A percentile compares a stretch with the other conserved stretches of the same genome.
Conservation (phyloP, 2,113 vertebrate species). For the Lepus americanus region DNA sequence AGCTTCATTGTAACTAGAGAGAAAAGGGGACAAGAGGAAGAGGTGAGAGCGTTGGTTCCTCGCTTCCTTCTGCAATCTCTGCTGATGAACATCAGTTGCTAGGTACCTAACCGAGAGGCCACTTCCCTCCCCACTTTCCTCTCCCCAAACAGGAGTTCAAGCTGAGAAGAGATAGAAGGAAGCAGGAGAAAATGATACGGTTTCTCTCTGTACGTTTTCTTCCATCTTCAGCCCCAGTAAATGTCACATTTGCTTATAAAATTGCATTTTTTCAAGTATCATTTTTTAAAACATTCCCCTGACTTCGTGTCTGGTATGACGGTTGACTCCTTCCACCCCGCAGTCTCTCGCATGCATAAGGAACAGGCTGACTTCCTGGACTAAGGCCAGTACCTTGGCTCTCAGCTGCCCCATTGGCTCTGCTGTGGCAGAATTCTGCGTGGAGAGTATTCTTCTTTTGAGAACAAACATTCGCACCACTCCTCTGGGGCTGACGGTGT, state of each 20-base stretch:
- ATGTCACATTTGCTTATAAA: conserved; percentile 75
- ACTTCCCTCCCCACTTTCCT: not conserved
- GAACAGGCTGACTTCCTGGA: not conserved
- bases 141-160: conserved; percentile 7
- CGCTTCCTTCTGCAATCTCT: not conserved
- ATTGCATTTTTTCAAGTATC: conserved; percentile 63
- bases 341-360: not conserved
- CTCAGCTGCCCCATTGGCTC: not conserved
- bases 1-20: not conserved
- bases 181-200: conserved; percentile 17
- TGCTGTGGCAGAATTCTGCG: no score
- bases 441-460: not conserved
- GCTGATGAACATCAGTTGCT: not conserved
- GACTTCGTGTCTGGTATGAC: not conserved
- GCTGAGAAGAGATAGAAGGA: not conserved
- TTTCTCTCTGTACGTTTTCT: conserved; percentile 52
- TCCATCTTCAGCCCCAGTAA: conserved; percentile 50
- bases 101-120: not conserved
- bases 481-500: not conserved
- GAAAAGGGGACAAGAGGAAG: not conserved
- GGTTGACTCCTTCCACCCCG: not conserved
- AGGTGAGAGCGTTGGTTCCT: not conserved
- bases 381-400: not conserved
- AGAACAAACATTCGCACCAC: not conserved
- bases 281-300: conserved; percentile 41